phyloP scores from a whole-genome alignment of 2,797 vertebrate species.

The Channa striata region DNA sequence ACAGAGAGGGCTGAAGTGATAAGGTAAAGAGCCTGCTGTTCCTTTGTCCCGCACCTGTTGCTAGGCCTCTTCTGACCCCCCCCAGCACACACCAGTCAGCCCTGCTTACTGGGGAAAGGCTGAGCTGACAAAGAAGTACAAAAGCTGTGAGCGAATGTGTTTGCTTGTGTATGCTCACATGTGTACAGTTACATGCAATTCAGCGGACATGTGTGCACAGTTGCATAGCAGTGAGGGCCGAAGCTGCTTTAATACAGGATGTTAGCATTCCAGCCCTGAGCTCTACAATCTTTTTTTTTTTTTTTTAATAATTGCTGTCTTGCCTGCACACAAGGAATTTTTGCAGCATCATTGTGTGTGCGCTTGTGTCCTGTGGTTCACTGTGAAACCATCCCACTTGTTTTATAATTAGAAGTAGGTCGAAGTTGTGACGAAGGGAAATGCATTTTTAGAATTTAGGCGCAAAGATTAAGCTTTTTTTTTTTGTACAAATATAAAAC shows the following conservation, averaged over 20 bases:
- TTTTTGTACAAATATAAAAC: too few species aligned
- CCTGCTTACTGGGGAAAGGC: slow-evolving; percentile 48
- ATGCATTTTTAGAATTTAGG: too few species aligned
- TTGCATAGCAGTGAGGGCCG: slow-evolving; percentile 7
- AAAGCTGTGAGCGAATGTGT: slow-evolving; percentile 46
- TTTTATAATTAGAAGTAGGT: too few species aligned
- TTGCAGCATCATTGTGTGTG: not conserved
- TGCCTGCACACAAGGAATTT: not conserved
- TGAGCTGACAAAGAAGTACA: slow-evolving; percentile 49
- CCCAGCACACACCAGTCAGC: slow-evolving; percentile 38
- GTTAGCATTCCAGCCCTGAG: slow-evolving; percentile 10
- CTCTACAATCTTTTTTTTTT: slow-evolving; percentile 5
- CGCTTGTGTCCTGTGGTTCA: not conserved
- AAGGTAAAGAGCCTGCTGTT: slow-evolving; percentile 80
- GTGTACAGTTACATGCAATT: slow-evolving; percentile 4
- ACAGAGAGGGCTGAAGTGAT: slow-evolving; percentile 53
- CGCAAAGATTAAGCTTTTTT: too few species aligned
- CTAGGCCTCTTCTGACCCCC: slow-evolving; percentile 73
- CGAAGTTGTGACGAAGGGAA: too few species aligned
- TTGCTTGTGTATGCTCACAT: not conserved
- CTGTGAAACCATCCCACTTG: not conserved
- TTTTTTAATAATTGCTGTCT: too few species aligned
- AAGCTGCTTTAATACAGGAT: slow-evolving; percentile 10
- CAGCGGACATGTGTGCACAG: slow-evolving; percentile 11
- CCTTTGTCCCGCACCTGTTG: slow-evolving; percentile 83